Evolutionary conservation across 2,113 vertebrate genomes (phyloP), one percentile per base, ranked within the genome.

Genomic region (Promerops cafer): DNA sequence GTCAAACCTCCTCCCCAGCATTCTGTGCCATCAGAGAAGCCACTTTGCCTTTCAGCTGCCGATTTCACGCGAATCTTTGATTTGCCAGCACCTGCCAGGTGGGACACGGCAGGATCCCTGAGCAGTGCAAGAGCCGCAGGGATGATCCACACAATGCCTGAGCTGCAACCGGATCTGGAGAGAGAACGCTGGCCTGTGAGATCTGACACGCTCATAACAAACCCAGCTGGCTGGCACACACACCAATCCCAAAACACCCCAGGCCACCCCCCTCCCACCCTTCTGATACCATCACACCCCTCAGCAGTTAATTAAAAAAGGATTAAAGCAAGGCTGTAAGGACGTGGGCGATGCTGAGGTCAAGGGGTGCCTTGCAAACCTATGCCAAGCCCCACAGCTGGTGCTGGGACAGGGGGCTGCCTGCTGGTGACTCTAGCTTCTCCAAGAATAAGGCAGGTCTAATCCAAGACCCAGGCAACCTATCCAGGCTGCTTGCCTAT

Each of bases 231-330:
- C 88, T 97, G 94, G 96, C 90, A 81, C 40, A 27, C 23, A 79
- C 56, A 60, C 72, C 31, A 4, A 92, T 59, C 83, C 72, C 72
- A 94, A 94, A 96, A 92, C 94, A 96, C 96, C 86, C 47, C 90
- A 71, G 92, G 94, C 93, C 94, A 92, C 87, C 94, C 83, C 76
- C 40, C 47, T 75, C 87, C 80, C 86, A 94, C 91, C 92, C 60
- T 93, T 52, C 76, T 78, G 84, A 95, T 95, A 94, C 85, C 94
- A 93, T 96, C 92, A 86, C 85, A 94, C 64, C 94, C 85, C 87
- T 90, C 85, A 1, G 16, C 40, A 59, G 54, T 96, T 97, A 92
- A 96, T 97, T 96, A 96, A 95, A 96, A 96, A 81, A 52, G 96
- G 96, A 96, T 97, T 96, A 96, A 90, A 94, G 88, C 56, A 26